These are phyloP conservation scores for Homalodisca vitripennis DNA, from an alignment of 1,140 invertebrate genomes.

Conservation along the genomic window DNA sequence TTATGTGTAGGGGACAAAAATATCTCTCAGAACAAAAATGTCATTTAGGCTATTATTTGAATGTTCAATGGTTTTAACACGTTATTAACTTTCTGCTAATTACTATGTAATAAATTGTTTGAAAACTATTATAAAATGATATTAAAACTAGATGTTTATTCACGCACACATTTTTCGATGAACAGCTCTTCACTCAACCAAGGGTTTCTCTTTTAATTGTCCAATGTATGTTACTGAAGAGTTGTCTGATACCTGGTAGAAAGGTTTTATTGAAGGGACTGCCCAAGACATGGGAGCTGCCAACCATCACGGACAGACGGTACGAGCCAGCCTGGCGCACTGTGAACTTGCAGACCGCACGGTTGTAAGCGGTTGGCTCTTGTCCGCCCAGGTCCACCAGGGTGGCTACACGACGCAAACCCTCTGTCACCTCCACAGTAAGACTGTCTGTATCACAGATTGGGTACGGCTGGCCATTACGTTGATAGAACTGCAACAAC, in stretches of 20 bases:
- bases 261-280: slow-evolving; percentile 66
- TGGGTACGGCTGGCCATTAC: slow-evolving; percentile 89
- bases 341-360: slow-evolving; percentile 86
- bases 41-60: no score
- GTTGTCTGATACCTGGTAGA: slow-evolving; percentile 61
- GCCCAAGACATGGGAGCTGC: slow-evolving; percentile 63
- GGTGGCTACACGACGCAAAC: slow-evolving; percentile 77
- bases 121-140: no score
- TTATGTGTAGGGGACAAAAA: no score
- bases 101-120: no score
- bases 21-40: no score
- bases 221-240: no score
- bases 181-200: no score
- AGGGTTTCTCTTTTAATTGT: no score
- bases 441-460: slow-evolving; percentile 89
- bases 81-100: no score
- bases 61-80: no score
- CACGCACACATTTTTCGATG: no score
- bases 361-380: slow-evolving; percentile 78
- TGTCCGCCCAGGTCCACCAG: slow-evolving; percentile 81
- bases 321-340: slow-evolving; percentile 88
- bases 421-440: slow-evolving; percentile 80
- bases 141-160: no score
- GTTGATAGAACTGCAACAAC: slow-evolving; percentile 75
- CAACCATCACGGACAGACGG: slow-evolving; percentile 80